Percentiles rank a stretch among this genome's conserved stretches.
phyloP scores from a whole-genome alignment of 2,797 vertebrate species.

The Mormyrus proboscirostris region DNA sequence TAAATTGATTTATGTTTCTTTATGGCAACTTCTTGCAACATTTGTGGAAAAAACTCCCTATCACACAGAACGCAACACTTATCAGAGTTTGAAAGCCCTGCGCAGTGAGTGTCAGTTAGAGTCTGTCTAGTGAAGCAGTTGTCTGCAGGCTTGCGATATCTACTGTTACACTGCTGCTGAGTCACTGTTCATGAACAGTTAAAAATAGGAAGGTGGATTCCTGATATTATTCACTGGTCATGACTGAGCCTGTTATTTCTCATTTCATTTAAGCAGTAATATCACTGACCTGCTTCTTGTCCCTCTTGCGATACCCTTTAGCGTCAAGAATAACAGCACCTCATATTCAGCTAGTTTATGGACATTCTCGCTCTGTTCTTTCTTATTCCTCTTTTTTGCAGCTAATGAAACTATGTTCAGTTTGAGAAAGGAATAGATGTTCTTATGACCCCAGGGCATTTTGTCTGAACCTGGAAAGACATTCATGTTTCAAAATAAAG shows the following conservation, averaged over 20 bases:
- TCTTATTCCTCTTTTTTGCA: background rate
- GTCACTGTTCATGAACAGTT: slow-evolving; percentile 3
- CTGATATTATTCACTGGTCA: background rate
- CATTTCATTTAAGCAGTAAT: background rate
- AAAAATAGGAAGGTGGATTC: slow-evolving; percentile 41
- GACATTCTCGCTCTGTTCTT: background rate
- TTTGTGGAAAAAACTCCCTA: slow-evolving; percentile 9
- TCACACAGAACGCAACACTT: background rate
- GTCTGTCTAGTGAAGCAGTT: slow-evolving; percentile 45
- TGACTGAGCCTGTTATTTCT: too few relatives aligned
- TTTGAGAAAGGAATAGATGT: background rate
- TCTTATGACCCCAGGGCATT: background rate
- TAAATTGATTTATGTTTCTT: background rate
- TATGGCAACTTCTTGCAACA: background rate
- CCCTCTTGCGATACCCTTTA: background rate
- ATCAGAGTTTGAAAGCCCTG: slow-evolving; percentile 15
- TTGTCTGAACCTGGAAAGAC: background rate
- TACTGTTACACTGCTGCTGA: background rate
- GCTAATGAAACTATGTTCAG: background rate
- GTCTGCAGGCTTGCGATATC: slow-evolving; percentile 55
- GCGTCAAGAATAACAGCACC: background rate
- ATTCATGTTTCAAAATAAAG: background rate
- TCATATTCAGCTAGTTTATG: background rate
- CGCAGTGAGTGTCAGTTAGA: slow-evolving; percentile 28
- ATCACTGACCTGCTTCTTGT: background rate